Conservation (phyloP, 2,797 vertebrate species). For the Lagothrix lagotricha region DNA sequence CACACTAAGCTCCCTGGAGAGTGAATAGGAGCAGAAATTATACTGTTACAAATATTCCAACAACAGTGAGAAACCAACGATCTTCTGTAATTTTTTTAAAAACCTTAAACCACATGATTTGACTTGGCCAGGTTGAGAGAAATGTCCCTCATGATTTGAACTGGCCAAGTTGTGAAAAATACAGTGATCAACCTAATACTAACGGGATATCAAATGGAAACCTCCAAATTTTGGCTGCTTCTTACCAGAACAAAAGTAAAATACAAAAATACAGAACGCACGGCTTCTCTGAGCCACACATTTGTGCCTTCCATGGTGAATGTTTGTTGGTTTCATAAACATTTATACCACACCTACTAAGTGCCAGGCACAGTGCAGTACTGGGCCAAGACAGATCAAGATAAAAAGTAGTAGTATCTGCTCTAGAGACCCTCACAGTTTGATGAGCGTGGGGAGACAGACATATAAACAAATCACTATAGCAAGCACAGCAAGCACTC, state of each 20-base stretch:
- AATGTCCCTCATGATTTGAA: constrained; percentile 31
- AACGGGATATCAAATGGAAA: neutral
- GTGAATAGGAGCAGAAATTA: neutral
- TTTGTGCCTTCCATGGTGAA: neutral
- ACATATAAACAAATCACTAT: neutral
- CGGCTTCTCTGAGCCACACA: neutral
- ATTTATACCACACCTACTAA: neutral
- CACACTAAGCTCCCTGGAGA: neutral
- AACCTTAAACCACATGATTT: constrained; percentile 31
- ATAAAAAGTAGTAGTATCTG: neutral
- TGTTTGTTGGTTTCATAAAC: neutral
- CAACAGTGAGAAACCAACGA: neutral
- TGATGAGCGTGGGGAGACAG: neutral
- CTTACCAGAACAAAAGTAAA: constrained; percentile 33
- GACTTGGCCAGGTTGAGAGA: constrained; percentile 30
- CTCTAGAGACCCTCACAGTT: neutral
- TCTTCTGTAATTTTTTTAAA: neutral
- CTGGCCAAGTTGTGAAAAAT: constrained; percentile 19
- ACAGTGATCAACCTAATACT: neutral
- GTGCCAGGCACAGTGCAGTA: neutral
- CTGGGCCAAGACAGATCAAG: neutral
- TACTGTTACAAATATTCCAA: constrained; percentile 19
- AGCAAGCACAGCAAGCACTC: neutral
- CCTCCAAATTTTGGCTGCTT: neutral
- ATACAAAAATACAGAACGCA: neutral